Evolutionary conservation across 2,797 vertebrate species (phyloP).

Genomic region (Propithecus deckenii): DNA sequence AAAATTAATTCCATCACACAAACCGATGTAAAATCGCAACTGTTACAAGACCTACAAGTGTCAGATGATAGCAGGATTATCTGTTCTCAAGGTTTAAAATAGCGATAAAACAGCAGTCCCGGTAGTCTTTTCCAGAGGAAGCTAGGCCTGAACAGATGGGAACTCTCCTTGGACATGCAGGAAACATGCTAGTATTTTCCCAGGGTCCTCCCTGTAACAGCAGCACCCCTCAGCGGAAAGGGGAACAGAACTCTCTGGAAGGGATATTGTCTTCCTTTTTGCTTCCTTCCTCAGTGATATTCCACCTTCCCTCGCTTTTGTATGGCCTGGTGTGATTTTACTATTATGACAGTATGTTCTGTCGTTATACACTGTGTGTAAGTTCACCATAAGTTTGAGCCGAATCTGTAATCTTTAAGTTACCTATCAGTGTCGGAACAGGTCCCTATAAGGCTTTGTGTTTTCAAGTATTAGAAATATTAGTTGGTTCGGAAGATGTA

Average conservation of each 20-base stretch:
- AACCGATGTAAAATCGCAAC: neutral
- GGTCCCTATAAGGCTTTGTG: neutral
- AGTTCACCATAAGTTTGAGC: neutral
- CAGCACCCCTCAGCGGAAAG: neutral
- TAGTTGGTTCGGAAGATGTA: neutral
- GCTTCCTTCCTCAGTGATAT: neutral
- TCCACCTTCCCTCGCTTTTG: neutral
- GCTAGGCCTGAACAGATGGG: neutral
- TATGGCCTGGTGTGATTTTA: neutral
- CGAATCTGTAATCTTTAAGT: neutral
- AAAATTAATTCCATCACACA: neutral
- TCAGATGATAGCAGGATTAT: neutral
- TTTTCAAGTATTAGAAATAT: neutral
- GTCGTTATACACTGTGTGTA: neutral
- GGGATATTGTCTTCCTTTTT: neutral
- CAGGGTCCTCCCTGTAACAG: neutral
- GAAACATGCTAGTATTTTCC: neutral
- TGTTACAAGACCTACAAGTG: neutral
- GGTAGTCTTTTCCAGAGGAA: neutral
- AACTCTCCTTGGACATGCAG: neutral
- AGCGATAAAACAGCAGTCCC: neutral
- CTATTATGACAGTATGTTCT: neutral
- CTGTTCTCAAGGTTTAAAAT: neutral
- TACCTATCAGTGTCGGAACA: neutral
- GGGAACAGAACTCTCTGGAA: neutral